These are phyloP conservation scores for Hydrolagus affinis DNA, from an alignment of 2,113 vertebrate species.

Conservation along the genomic window DNA sequence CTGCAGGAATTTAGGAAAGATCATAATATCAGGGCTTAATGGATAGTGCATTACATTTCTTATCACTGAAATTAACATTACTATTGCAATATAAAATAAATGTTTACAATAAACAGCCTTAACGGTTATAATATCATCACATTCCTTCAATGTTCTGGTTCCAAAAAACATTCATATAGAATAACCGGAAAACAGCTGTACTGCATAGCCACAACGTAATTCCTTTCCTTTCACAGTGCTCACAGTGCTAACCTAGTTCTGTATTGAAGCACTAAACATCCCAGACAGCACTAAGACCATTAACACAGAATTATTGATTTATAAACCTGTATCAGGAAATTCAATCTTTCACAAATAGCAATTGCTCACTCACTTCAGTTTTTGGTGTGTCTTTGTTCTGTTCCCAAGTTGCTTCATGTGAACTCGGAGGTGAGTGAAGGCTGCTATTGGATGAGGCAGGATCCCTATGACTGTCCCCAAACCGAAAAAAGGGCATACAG, in stretches of 20 bases:
- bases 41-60: not conserved
- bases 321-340: not conserved
- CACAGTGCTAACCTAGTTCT: not conserved
- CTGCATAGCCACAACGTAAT: not conserved
- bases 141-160: not conserved
- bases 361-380: conserved; percentile 60
- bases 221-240: not conserved
- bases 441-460: conserved; percentile 66
- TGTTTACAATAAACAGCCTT: not conserved
- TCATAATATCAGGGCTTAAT: too few species aligned
- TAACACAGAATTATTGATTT: conserved; percentile 11
- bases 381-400: conserved; percentile 63
- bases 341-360: not conserved
- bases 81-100: not conserved
- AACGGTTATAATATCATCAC: not conserved
- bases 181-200: not conserved
- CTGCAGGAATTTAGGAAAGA: too few species aligned
- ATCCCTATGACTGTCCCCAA: conserved; percentile 78
- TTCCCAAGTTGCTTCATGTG: conserved; percentile 55
- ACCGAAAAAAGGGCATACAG: conserved; percentile 89
- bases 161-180: not conserved
- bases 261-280: not conserved
- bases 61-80: not conserved
- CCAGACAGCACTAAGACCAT: not conserved
- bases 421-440: conserved; percentile 52